phyloP scores from a whole-genome alignment of 2,888 invertebrate genomes.

The Lysandra coridon region DNA sequence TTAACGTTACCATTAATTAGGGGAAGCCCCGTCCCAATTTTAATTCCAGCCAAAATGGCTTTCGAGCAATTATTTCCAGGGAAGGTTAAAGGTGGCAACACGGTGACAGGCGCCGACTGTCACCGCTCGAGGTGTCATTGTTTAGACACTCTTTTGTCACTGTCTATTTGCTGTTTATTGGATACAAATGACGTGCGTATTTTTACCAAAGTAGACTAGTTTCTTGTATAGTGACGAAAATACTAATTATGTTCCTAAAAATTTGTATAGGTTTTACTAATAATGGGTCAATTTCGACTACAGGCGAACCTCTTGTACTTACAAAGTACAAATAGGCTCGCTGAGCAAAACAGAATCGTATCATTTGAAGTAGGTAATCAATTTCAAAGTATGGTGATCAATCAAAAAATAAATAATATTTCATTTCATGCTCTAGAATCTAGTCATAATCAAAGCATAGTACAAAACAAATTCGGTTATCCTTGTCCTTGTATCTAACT shows the following conservation, averaged over 20 bases:
- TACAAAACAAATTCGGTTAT: too few relatives aligned
- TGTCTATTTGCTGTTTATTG: background rate
- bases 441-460: too few relatives aligned
- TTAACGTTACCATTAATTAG: conserved; percentile 29
- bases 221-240: background rate
- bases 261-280: too few relatives aligned
- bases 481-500: too few relatives aligned
- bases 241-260: background rate
- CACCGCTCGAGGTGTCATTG: conserved; percentile 44
- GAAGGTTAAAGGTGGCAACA: conserved; percentile 38
- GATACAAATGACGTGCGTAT: background rate
- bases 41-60: conserved; percentile 37
- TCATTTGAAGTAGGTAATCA: too few relatives aligned
- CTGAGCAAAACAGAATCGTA: too few relatives aligned
- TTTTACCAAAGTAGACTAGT: background rate
- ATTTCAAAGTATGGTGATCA: too few relatives aligned
- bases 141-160: background rate
- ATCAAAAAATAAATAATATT: too few relatives aligned
- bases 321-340: too few relatives aligned
- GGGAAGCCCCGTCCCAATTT: conserved; percentile 31
- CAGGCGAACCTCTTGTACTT: too few relatives aligned
- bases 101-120: conserved; percentile 57
- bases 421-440: too few relatives aligned
- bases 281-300: too few relatives aligned
- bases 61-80: conserved; percentile 40